Percentiles rank a stretch among this genome's conserved stretches.
These are phyloP conservation scores for Acrocephalus arundinaceus DNA, from an alignment of 2,113 vertebrate species.

Conservation along the genomic window DNA sequence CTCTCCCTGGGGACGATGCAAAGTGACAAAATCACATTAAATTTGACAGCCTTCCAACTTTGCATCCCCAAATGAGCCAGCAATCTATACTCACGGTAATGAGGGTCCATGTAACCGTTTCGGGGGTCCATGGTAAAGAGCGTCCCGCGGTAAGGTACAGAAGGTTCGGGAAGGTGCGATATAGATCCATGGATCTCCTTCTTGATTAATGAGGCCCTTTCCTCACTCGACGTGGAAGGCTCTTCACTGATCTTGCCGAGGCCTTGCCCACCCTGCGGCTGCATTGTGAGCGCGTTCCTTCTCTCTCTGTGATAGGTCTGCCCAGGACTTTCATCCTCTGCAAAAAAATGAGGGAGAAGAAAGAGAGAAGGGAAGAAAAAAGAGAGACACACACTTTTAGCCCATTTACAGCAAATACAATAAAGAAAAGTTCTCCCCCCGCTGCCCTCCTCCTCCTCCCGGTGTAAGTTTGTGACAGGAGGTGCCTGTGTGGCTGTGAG, in stretches of 20 bases:
- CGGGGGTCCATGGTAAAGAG: slow-evolving; percentile 95
- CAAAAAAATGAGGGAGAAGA: slow-evolving; percentile 19
- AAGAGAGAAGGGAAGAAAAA: slow-evolving; percentile 22
- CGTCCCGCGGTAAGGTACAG: slow-evolving; percentile 88
- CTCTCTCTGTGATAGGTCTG: slow-evolving; percentile 92
- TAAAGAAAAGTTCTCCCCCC: slow-evolving; percentile 25
- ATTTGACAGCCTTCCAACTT: not conserved
- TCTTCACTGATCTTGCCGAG: slow-evolving; percentile 89
- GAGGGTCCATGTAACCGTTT: slow-evolving; percentile 92
- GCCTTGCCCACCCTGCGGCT: slow-evolving; percentile 78
- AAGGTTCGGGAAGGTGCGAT: slow-evolving; percentile 89
- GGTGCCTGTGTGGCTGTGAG: slow-evolving; percentile 2
- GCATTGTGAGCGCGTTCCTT: slow-evolving; percentile 90
- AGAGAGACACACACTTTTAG: slow-evolving; percentile 47
- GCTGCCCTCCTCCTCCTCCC: not conserved
- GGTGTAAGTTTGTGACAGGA: not conserved
- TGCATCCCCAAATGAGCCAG: not conserved
- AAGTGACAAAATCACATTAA: not conserved
- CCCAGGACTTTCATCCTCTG: slow-evolving; percentile 93
- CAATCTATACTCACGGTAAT: slow-evolving; percentile 86
- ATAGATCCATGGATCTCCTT: slow-evolving; percentile 94
- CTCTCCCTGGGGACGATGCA: not conserved
- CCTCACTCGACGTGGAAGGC: slow-evolving; percentile 94
- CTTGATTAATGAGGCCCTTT: slow-evolving; percentile 92
- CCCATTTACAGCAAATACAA: slow-evolving; percentile 36